These are phyloP conservation scores for Brienomyrus longianalis DNA, from an alignment of 2,113 vertebrate genomes.

Conservation along the genomic window DNA sequence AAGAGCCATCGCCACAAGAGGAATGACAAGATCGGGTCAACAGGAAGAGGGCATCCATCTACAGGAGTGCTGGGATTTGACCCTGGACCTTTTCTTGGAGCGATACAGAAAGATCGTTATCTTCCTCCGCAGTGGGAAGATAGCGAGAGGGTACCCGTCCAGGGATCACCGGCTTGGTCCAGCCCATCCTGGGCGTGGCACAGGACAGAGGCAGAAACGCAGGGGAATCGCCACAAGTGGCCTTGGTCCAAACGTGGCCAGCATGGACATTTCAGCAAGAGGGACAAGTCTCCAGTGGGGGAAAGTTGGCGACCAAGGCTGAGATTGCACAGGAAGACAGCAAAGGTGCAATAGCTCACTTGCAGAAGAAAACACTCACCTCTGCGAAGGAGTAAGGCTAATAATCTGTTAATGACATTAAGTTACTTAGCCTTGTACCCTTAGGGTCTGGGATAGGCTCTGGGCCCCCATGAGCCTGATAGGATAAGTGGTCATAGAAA, in stretches of 20 bases:
- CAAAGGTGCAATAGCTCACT: neutral
- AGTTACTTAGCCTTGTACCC: neutral
- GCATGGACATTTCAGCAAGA: neutral
- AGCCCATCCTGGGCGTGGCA: neutral
- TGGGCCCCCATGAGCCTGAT: neutral
- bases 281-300: neutral
- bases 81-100: neutral
- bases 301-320: neutral
- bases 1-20: neutral
- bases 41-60: neutral
- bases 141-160: neutral
- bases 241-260: neutral
- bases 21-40: slow-evolving; percentile 5
- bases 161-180: neutral
- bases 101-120: neutral
- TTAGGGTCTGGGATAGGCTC: neutral
- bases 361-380: neutral
- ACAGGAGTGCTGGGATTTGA: neutral
- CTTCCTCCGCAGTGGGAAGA: neutral
- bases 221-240: neutral
- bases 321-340: neutral
- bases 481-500: no score
- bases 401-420: neutral
- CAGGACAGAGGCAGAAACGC: neutral
- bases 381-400: neutral